Percentiles rank a stretch among this genome's conserved stretches.
Conservation (phyloP, 2,113 vertebrate genomes). For the Triplophysa rosa region DNA sequence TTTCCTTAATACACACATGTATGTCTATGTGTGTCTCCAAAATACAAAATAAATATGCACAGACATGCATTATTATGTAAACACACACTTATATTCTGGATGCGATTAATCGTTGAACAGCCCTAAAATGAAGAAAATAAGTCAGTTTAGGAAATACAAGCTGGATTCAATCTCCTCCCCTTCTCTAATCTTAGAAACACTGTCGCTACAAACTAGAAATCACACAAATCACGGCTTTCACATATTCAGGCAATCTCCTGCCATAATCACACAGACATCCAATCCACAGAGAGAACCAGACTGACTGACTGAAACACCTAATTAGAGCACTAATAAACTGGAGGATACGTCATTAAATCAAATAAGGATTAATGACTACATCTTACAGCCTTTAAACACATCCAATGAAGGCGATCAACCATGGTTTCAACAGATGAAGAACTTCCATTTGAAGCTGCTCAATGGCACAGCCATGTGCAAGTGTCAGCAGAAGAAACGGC, state of each 20-base stretch:
- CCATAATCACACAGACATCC: not conserved
- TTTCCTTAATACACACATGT: no score
- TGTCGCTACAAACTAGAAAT: no score
- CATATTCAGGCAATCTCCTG: not conserved
- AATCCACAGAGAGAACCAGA: not conserved
- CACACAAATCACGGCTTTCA: not conserved
- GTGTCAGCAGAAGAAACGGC: not conserved
- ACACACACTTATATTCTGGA: no score
- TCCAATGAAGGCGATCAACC: not conserved
- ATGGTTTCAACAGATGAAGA: slow-evolving; percentile 21
- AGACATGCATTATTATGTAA: no score
- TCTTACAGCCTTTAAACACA: not conserved
- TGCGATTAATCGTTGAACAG: no score
- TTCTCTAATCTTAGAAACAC: no score
- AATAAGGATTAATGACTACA: slow-evolving; percentile 16
- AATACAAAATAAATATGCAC: no score
- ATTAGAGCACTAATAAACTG: slow-evolving; percentile 24
- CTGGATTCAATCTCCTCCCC: no score
- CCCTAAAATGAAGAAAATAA: no score
- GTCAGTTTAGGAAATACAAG: no score
- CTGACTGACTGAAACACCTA: slow-evolving; percentile 8
- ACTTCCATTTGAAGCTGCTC: not conserved
- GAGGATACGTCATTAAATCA: slow-evolving; percentile 22
- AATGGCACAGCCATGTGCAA: not conserved
- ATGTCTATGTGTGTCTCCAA: no score